phyloP scores from a whole-genome alignment of 2,113 vertebrate species.

The Xenopus borealis region DNA sequence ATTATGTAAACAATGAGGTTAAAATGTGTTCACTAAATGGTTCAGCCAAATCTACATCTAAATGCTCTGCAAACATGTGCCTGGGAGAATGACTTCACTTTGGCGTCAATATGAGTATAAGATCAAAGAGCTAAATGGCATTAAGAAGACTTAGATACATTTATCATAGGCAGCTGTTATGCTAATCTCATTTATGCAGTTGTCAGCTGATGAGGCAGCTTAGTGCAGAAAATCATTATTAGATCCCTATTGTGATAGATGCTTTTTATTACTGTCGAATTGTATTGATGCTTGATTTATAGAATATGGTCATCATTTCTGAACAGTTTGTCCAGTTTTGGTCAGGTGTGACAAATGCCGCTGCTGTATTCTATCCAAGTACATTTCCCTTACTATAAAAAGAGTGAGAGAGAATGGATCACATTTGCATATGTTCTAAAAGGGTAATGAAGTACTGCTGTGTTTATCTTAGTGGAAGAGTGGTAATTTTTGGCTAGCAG shows the following conservation, averaged over 20 bases:
- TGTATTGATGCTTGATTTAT: slow-evolving; percentile 94
- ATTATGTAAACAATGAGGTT: neutral
- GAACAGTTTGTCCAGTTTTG: slow-evolving; percentile 73
- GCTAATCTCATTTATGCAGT: slow-evolving; percentile 89
- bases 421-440: slow-evolving; percentile 97
- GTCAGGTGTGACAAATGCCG: slow-evolving; percentile 81
- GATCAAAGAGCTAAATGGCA: slow-evolving; percentile 77
- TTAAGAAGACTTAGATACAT: slow-evolving; percentile 86
- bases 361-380: slow-evolving; percentile 78
- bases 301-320: slow-evolving; percentile 77
- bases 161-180: slow-evolving; percentile 91
- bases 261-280: slow-evolving; percentile 98
- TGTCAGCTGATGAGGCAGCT: slow-evolving; percentile 87
- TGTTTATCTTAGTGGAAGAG: slow-evolving; percentile 96
- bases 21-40: neutral
- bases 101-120: slow-evolving; percentile 68
- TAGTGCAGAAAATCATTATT: slow-evolving; percentile 91
- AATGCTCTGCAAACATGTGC: slow-evolving; percentile 63
- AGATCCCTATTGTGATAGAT: slow-evolving; percentile 96
- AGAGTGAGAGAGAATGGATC: slow-evolving; percentile 83
- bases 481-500: slow-evolving; percentile 87
- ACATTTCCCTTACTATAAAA: slow-evolving; percentile 81
- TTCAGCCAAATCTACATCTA: slow-evolving; percentile 59
- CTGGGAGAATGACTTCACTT: slow-evolving; percentile 67
- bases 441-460: slow-evolving; percentile 98